Conservation (phyloP, 2,888 invertebrate genomes). For the Agelastica alni region DNA sequence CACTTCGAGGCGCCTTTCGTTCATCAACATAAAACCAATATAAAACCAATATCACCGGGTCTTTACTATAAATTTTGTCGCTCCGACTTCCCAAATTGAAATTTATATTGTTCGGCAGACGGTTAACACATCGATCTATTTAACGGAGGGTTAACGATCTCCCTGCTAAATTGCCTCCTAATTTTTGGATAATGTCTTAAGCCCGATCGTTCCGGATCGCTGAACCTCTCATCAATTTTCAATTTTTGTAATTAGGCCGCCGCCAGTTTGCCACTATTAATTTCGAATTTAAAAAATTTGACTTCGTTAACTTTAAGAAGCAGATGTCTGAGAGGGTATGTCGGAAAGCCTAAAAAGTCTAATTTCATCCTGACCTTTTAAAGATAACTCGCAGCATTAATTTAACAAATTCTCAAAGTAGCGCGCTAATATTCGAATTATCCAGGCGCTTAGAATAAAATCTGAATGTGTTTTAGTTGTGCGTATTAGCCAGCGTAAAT, state of each 20-base stretch:
- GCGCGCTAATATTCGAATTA: no score
- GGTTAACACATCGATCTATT: slow-evolving; percentile 47
- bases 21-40: slow-evolving; percentile 48
- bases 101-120: slow-evolving; percentile 48
- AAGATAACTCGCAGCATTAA: no score
- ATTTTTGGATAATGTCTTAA: slow-evolving; percentile 25
- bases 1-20: slow-evolving; percentile 34
- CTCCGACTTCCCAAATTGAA: slow-evolving; percentile 45
- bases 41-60: slow-evolving; percentile 45
- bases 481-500: no score
- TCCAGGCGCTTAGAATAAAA: no score
- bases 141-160: slow-evolving; percentile 31
- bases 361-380: no score
- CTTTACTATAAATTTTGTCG: slow-evolving; percentile 43
- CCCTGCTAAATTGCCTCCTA: slow-evolving; percentile 19
- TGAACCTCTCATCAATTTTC: slow-evolving; percentile 21
- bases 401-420: no score
- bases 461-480: no score
- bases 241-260: slow-evolving; percentile 20
- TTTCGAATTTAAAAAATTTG: slow-evolving; percentile 9
- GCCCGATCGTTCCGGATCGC: slow-evolving; percentile 18
- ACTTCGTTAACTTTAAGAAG: background rate
- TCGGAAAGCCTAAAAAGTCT: background rate
- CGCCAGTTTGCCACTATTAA: slow-evolving; percentile 7
- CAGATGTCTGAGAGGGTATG: background rate